These are phyloP conservation scores for Coenonympha arcania DNA, from an alignment of 2,888 invertebrate genomes.

Conservation along the genomic window DNA sequence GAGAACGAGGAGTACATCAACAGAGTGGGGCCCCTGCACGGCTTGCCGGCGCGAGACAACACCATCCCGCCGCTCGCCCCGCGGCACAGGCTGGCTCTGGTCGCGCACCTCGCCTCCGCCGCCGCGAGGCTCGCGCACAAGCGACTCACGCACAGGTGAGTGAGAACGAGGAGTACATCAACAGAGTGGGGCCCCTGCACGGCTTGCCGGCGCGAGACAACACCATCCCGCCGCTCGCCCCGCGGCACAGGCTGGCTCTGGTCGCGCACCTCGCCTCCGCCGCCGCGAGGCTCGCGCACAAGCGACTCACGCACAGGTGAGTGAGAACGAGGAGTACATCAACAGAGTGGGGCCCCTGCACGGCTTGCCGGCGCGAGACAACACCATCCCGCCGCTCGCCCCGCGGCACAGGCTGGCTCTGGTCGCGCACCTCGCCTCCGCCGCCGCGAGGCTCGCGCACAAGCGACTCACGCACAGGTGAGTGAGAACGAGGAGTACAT, in stretches of 20 bases:
- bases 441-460: slow-evolving; percentile 58
- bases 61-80: slow-evolving; percentile 74
- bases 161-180: slow-evolving; percentile 42
- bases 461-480: slow-evolving; percentile 79
- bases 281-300: slow-evolving; percentile 58
- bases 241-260: slow-evolving; percentile 78
- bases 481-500: slow-evolving; percentile 42
- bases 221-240: slow-evolving; percentile 72
- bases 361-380: slow-evolving; percentile 23
- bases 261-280: slow-evolving; percentile 84
- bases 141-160: slow-evolving; percentile 79
- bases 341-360: slow-evolving; percentile 38
- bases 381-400: slow-evolving; percentile 71
- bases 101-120: slow-evolving; percentile 84
- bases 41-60: slow-evolving; percentile 22
- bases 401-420: slow-evolving; percentile 79
- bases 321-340: slow-evolving; percentile 42
- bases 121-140: slow-evolving; percentile 56
- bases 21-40: slow-evolving; percentile 38
- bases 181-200: slow-evolving; percentile 38
- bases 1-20: slow-evolving; percentile 46
- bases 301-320: slow-evolving; percentile 79
- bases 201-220: slow-evolving; percentile 24
- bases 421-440: slow-evolving; percentile 84
- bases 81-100: slow-evolving; percentile 78